A percentile compares a stretch with the other conserved stretches of the same genome.
Conservation (phyloP, 2,113 vertebrate species). For the Nannobrachium achirus region DNA sequence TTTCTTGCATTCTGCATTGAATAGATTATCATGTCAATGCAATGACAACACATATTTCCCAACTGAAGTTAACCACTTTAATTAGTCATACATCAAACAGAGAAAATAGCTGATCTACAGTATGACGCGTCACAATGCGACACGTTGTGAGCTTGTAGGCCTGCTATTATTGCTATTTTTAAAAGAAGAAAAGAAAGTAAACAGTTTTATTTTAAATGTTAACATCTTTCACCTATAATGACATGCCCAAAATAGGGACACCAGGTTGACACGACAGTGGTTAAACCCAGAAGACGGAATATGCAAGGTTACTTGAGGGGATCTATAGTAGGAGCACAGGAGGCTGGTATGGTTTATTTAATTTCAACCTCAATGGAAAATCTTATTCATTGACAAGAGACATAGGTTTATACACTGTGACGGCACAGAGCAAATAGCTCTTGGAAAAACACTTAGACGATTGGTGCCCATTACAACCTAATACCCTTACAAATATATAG, state of each 20-base stretch:
- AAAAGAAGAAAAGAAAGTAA: not conserved
- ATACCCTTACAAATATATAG: slow-evolving; percentile 52
- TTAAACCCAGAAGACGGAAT: not conserved
- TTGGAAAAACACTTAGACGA: slow-evolving; percentile 52
- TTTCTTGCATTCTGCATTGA: slow-evolving; percentile 1
- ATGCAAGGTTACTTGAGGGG: not conserved
- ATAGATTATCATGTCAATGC: slow-evolving; percentile 3
- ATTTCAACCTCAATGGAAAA: slow-evolving; percentile 37
- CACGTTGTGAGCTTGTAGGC: no score
- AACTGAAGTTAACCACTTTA: not conserved
- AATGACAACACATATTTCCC: not conserved
- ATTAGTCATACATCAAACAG: not conserved
- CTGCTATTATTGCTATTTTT: not conserved
- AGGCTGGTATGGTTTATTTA: not conserved
- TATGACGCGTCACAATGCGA: no score
- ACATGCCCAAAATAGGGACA: not conserved
- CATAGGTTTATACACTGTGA: slow-evolving; percentile 14
- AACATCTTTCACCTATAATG: no score
- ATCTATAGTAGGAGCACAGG: not conserved
- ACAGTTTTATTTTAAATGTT: no score
- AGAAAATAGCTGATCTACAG: not conserved
- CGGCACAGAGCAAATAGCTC: slow-evolving; percentile 15
- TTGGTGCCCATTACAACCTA: slow-evolving; percentile 51
- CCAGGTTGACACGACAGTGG: not conserved
- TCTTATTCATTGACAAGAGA: slow-evolving; percentile 26